These are phyloP conservation scores for Zaprionus vittiger DNA, from an alignment of 1,140 invertebrate species.

Conservation along the genomic window DNA sequence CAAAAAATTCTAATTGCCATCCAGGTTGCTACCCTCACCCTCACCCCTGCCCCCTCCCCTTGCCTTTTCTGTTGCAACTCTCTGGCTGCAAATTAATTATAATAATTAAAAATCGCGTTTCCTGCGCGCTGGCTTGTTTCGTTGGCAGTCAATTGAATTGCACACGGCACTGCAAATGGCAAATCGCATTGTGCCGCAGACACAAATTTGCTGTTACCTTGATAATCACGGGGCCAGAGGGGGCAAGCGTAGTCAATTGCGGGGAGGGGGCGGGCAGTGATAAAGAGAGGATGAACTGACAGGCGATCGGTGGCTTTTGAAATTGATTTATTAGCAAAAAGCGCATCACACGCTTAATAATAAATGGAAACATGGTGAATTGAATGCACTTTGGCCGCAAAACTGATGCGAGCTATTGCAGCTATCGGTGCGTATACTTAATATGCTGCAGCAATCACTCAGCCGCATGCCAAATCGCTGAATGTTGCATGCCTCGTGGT, in stretches of 20 bases:
- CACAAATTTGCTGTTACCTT: background rate
- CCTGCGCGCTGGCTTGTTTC: background rate
- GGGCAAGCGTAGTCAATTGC: too few species aligned
- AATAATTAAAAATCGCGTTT: conserved; percentile 34
- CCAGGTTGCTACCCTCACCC: background rate
- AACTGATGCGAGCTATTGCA: conserved; percentile 5
- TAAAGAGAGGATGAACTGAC: background rate
- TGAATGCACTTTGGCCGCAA: conserved; percentile 47
- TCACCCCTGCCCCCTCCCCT: background rate
- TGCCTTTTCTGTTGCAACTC: background rate
- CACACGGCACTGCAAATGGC: background rate
- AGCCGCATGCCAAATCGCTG: conserved; percentile 33
- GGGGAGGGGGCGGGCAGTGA: too few species aligned
- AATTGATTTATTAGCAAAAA: conserved; percentile 64
- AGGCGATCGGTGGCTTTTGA: conserved; percentile 36
- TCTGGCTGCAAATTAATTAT: conserved; percentile 32
- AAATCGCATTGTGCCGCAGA: background rate
- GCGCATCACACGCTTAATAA: conserved; percentile 54
- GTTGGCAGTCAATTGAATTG: conserved; percentile 4
- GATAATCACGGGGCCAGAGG: background rate
- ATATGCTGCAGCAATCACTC: conserved; percentile 67
- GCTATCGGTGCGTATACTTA: conserved; percentile 50
- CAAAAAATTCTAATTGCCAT: conserved; percentile 58
- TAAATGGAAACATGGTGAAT: conserved; percentile 58
- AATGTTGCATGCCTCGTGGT: conserved; percentile 8